Evolutionary conservation across 2,797 vertebrate genomes (phyloP), one percentile per base, ranked within the genome.

Genomic region (Furcifer pardalis): DNA sequence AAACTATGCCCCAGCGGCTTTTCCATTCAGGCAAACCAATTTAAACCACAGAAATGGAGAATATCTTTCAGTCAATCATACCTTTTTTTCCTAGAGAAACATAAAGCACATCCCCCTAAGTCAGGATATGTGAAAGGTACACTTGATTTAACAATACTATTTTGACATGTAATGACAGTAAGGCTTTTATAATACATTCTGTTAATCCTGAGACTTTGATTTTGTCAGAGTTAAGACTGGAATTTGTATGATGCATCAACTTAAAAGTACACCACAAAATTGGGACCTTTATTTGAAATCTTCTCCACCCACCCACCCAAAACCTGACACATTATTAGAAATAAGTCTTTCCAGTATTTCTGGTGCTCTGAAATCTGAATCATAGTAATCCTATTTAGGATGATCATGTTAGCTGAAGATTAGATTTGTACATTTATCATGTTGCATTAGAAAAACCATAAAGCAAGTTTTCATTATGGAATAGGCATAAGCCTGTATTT

Each of bases 121-220:
- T 92, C 91, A 82, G 78, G 52, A 63, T 92, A 92, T 91, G 89
- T 85, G 92, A 94, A 94, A 88, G 90, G 71, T 89, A 94, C 93
- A 94, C 93, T 92, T 95, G 95, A 95, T 93, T 94, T 95, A 93
- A 89, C 95, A 93, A 94, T 91, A 91, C 91, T 93, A 84, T 94
- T 92, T 94, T 95, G 92, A 95, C 93, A 91, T 90, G 90, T 87
- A 90, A 92, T 65, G 91, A 94, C 95, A 95, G 81, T 92, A 83
- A 89, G 87, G 75, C 92, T 95, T 94, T 95, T 95, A 94, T 96
- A 95, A 96, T 95, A 92, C 92, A 96, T 96, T 96, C 94, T 90
- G 90, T 90, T 96, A 95, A 96, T 96, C 95, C 94, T 92, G 83
- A 94, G 92, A 89, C 89, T 90, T 91, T 89, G 89, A 90, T 95